A percentile compares a stretch with the other conserved stretches of the same genome.
These are phyloP conservation scores for Tangara arthus DNA, from an alignment of 2,797 vertebrate genomes.

Conservation along the genomic window DNA sequence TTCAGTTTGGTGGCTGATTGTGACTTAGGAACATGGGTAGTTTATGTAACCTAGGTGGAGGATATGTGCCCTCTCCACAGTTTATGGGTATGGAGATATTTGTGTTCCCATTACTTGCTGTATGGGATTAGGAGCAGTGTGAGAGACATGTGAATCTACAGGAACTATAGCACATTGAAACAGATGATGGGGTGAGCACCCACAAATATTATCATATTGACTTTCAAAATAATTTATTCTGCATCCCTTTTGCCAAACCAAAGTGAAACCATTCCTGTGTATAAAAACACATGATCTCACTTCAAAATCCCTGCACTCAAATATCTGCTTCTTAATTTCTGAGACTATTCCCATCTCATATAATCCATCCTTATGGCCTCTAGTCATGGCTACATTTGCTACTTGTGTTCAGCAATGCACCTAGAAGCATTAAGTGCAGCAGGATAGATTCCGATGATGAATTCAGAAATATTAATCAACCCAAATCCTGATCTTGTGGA, in stretches of 20 bases:
- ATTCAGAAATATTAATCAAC: not conserved
- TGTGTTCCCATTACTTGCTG: not conserved
- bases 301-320: not conserved
- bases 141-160: accelerated
- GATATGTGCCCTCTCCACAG: not conserved
- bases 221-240: not conserved
- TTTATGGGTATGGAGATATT: not conserved
- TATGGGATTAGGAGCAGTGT: not conserved
- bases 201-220: not conserved
- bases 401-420: not conserved
- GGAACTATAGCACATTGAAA: not conserved
- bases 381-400: not conserved
- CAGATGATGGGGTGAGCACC: not conserved
- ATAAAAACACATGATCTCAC: not conserved
- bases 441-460: not conserved
- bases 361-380: not conserved
- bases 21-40: not conserved
- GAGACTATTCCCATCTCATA: not conserved
- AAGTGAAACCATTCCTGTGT: not conserved
- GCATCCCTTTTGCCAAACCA: not conserved
- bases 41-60: not conserved
- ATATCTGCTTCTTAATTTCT: not conserved
- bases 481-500: not conserved
- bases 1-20: not conserved
- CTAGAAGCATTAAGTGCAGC: not conserved